Conservation (phyloP, 2,888 invertebrate species). For the Cylindroiulus punctatus region DNA sequence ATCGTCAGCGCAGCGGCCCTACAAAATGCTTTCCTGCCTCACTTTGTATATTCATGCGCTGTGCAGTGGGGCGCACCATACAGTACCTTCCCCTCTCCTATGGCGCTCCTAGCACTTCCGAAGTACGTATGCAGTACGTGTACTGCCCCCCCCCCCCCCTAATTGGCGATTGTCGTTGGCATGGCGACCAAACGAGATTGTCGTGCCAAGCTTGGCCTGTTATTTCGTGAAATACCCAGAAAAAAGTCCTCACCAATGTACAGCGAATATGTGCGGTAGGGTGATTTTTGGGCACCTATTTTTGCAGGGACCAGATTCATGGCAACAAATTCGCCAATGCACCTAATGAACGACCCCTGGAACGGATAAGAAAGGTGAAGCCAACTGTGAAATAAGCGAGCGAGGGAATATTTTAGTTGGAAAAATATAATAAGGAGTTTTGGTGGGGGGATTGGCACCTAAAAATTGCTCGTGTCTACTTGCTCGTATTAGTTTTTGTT, state of each 20-base stretch:
- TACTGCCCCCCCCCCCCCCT: neutral
- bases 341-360: constrained; percentile 31
- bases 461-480: neutral
- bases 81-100: neutral
- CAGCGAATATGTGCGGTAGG: too few relatives aligned
- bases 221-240: neutral
- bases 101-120: neutral
- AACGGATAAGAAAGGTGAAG: constrained; percentile 27
- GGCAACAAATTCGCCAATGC: neutral
- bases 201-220: constrained; percentile 31
- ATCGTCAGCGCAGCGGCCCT: constrained; percentile 10
- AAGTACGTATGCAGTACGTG: constrained; percentile 19
- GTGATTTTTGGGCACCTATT: neutral
- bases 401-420: neutral
- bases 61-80: constrained; percentile 19
- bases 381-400: constrained; percentile 20
- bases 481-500: neutral
- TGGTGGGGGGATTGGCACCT: neutral
- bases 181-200: constrained; percentile 35
- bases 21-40: neutral
- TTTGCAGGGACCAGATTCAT: neutral
- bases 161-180: constrained; percentile 25
- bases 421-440: constrained; percentile 25
- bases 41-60: constrained; percentile 11
- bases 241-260: neutral